phyloP scores from a whole-genome alignment of 2,797 vertebrate species.

The Scarus forsteni region DNA sequence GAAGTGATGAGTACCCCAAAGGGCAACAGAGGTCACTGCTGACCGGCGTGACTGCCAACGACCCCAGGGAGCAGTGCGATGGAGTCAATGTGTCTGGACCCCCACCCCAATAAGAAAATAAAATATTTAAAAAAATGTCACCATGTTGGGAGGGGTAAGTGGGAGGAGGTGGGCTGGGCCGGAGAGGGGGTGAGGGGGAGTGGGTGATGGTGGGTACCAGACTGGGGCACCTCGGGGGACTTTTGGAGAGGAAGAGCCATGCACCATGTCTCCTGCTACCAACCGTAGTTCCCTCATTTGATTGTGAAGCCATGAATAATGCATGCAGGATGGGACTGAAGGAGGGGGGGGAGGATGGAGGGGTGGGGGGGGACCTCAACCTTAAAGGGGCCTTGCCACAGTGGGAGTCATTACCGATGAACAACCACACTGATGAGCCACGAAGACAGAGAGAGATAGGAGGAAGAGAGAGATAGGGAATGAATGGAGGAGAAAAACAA shows the following conservation, averaged over 20 bases:
- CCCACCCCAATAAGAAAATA: slow-evolving; percentile 35
- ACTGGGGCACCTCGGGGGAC: slow-evolving; percentile 86
- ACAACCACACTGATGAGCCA: slow-evolving; percentile 86
- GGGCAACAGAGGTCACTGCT: slow-evolving; percentile 75
- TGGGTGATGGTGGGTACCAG: slow-evolving; percentile 83
- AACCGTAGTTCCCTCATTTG: slow-evolving; percentile 90
- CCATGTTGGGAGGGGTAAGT: slow-evolving; percentile 59
- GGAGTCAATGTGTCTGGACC: slow-evolving; percentile 75
- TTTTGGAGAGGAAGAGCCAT: slow-evolving; percentile 86
- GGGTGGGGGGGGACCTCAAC: slow-evolving; percentile 74
- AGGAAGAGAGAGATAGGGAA: slow-evolving; percentile 49
- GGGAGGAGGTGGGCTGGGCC: slow-evolving; percentile 57
- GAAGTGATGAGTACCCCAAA: slow-evolving; percentile 72
- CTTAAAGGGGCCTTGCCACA: slow-evolving; percentile 88
- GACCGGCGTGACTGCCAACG: slow-evolving; percentile 72
- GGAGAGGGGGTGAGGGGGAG: slow-evolving; percentile 59
- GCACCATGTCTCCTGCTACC: slow-evolving; percentile 87
- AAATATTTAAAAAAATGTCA: slow-evolving; percentile 70
- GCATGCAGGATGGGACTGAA: slow-evolving; percentile 80
- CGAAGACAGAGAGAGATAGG: slow-evolving; percentile 34
- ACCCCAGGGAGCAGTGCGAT: slow-evolving; percentile 68
- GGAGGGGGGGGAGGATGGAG: slow-evolving; percentile 57
- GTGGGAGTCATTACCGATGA: slow-evolving; percentile 90
- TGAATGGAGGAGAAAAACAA: slow-evolving; percentile 80
- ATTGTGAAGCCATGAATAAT: slow-evolving; percentile 89